Evolutionary conservation across 2,797 vertebrate genomes (phyloP), one percentile per base, ranked within the genome.

Genomic region (Erpetoichthys calabaricus): DNA sequence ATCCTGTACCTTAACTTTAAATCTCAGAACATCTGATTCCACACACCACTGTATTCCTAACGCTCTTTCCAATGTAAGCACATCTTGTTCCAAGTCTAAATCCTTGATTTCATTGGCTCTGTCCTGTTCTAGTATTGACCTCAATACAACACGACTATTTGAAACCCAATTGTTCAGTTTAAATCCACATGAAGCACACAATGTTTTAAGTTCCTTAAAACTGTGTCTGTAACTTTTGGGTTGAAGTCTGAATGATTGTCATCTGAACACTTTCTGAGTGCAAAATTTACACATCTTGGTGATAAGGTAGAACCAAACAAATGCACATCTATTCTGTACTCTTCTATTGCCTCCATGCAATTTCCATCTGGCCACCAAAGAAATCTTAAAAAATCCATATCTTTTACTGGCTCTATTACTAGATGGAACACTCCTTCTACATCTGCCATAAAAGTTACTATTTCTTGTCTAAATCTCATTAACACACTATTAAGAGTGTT

Each of bases 311-410:
- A 53, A 2, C 59, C 60, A 9, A 66, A 65, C 6, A 67, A 62
- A 10, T 65, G 66, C 0, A 67, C 65, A 2, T 63, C 42, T 61
- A 68, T 63, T 8, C 62, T 65, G 47, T 62, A 44, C 57, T 68
- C 58, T 2, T 51, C 55, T 1, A 67, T 55, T 1, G 64, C 59
- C 4, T 6, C 6, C 1, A 64, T 6, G 2, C 62, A 47, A 4
- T 72, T 60, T 4, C 61, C 66, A 1, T 56, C 53, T n/a, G 62
- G 47, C 63, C 68, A 68, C 66, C 64, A 61, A 0, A 71, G 8
- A 56, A 69, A 69, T 4, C 64, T 63, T 5, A 64, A 7, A 6
- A 65, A 56, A 51, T 67, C 49, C 0, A 41, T 67, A 44, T 70
- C 61, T n/a, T 67, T 25, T 25, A 25, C 25, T 25, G 25, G 25